Evolutionary conservation across 2,888 invertebrate genomes (phyloP).

Genomic region (Acleris sparsana): DNA sequence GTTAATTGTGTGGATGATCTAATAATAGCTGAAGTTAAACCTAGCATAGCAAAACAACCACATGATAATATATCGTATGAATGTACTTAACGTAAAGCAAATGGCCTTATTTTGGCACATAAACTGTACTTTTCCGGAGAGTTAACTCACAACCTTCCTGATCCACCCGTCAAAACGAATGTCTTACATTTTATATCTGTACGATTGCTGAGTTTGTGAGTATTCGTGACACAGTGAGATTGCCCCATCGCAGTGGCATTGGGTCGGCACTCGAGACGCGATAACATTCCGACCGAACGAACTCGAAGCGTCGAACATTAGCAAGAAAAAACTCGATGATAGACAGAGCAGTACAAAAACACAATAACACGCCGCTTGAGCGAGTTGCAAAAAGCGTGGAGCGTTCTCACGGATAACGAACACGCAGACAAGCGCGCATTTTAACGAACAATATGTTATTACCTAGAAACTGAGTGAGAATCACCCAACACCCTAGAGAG

Average conservation of each 20-base stretch:
- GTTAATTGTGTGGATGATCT: no score
- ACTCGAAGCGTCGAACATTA: conserved; percentile 3
- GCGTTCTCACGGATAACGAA: conserved; percentile 22
- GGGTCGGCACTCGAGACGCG: conserved; percentile 28
- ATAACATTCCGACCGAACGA: conserved; percentile 25
- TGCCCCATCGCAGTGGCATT: conserved; percentile 32
- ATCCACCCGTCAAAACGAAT: no score
- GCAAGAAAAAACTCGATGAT: conserved; percentile 11
- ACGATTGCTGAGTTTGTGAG: not conserved
- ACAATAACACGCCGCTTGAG: conserved; percentile 28
- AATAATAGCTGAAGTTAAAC: no score
- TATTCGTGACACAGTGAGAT: conserved; percentile 15
- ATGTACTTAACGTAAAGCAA: no score
- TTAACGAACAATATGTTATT: no score
- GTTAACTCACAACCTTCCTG: no score
- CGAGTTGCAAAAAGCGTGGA: conserved; percentile 10
- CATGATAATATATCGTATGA: no score
- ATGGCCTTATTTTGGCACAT: no score
- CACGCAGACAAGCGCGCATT: not conserved
- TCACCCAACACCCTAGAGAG: no score
- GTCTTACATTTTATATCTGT: not conserved
- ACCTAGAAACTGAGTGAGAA: no score
- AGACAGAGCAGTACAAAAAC: conserved; percentile 30
- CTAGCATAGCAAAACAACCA: no score
- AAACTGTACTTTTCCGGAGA: no score